Conservation (phyloP, 2,888 invertebrate genomes). For the Suillia variegata region DNA sequence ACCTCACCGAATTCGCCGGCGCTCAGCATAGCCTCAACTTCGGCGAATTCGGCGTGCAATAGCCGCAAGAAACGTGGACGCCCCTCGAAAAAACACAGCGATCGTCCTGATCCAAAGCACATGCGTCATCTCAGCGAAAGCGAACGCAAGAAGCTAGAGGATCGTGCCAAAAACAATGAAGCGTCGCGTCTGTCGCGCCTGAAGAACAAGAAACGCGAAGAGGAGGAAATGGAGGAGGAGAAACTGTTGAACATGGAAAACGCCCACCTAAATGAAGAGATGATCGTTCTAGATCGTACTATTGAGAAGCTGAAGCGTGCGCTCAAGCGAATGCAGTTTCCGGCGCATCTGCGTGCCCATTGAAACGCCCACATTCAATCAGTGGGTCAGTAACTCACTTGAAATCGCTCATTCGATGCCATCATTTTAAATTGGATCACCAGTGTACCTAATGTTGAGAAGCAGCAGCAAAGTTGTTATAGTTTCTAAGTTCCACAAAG, state of each 20-base stretch:
- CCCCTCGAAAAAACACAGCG: slow-evolving; percentile 55
- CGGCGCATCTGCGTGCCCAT: background rate
- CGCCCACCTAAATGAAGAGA: slow-evolving; percentile 9
- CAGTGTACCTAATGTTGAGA: background rate
- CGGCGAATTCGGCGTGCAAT: background rate
- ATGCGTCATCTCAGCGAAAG: slow-evolving; percentile 39
- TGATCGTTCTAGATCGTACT: background rate
- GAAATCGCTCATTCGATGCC: background rate
- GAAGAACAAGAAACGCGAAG: slow-evolving; percentile 53
- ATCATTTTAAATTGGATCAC: background rate
- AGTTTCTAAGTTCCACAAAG: background rate
- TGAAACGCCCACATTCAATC: background rate
- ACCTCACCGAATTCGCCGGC: slow-evolving; percentile 47
- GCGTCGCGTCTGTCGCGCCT: slow-evolving; percentile 54
- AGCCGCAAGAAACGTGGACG: slow-evolving; percentile 44
- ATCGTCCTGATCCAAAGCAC: slow-evolving; percentile 45
- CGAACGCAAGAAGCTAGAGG: slow-evolving; percentile 45
- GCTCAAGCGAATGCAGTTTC: slow-evolving; percentile 22
- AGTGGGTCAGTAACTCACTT: too few species aligned
- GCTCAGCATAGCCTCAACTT: slow-evolving; percentile 38
- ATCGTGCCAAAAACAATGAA: slow-evolving; percentile 56
- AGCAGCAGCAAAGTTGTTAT: background rate
- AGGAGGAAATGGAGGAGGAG: slow-evolving; percentile 38
- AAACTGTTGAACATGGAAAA: slow-evolving; percentile 25
- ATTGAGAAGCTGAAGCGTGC: slow-evolving; percentile 26